These are phyloP conservation scores for Bos indicus DNA, from an alignment of 2,113 vertebrate genomes.

Conservation along the genomic window DNA sequence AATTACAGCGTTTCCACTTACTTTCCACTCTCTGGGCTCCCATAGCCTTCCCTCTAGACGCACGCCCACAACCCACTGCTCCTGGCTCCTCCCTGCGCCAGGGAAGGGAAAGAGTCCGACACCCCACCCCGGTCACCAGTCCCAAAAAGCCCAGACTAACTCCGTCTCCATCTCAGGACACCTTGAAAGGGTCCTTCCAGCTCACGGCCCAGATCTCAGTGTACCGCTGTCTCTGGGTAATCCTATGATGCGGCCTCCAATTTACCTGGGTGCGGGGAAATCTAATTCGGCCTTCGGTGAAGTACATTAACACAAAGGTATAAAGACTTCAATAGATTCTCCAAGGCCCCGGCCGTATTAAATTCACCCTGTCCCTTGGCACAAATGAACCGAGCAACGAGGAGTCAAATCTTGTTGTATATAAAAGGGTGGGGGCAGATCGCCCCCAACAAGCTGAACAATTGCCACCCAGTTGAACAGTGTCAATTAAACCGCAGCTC, in stretches of 20 bases:
- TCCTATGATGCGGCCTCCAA: background rate
- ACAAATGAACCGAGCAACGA: background rate
- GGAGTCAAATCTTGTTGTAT: background rate
- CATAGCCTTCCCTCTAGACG: background rate
- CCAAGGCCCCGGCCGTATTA: background rate
- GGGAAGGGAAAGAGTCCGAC: background rate
- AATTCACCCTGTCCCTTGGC: constrained; percentile 17
- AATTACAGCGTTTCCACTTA: background rate
- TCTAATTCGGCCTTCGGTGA: constrained; percentile 52
- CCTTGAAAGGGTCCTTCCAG: background rate
- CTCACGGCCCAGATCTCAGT: background rate
- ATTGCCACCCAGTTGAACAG: background rate
- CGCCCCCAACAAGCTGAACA: background rate
- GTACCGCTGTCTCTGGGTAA: background rate
- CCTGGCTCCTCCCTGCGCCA: constrained; percentile 47
- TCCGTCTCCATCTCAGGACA: background rate
- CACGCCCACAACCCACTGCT: background rate
- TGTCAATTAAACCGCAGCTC: background rate
- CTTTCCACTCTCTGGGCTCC: background rate
- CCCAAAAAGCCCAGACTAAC: background rate
- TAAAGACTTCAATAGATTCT: constrained; percentile 42
- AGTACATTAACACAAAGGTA: constrained; percentile 52
- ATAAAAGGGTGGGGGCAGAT: background rate
- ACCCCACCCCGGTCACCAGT: background rate
- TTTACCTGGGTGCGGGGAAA: constrained; percentile 42